Evolutionary conservation across 64 coral and sea anemone genomes (phyloP).

Genomic region (Porites australiensis): DNA sequence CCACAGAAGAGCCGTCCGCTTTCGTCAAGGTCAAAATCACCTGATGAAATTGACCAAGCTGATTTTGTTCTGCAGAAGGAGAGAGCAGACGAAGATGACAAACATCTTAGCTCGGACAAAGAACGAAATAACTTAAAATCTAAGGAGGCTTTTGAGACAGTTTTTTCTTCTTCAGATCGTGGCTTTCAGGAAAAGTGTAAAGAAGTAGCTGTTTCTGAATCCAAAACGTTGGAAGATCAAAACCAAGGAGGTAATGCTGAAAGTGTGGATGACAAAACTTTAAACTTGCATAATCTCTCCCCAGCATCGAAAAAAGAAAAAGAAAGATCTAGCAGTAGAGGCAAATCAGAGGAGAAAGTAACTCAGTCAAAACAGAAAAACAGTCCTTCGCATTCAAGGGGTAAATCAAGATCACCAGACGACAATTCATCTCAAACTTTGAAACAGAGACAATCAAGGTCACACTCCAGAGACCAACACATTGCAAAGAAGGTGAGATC

Average conservation of each 20-base stretch:
- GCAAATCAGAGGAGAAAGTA: not conserved
- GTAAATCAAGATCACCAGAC: conserved; percentile 28
- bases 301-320: not conserved
- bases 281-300: not conserved
- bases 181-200: not conserved
- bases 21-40: conserved; percentile 1
- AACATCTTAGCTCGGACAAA: not conserved
- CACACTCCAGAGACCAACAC: conserved; percentile 7
- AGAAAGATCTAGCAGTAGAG: not conserved
- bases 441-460: conserved; percentile 50
- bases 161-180: not conserved
- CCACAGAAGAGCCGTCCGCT: not conserved
- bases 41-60: conserved; percentile 3
- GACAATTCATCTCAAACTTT: conserved; percentile 1
- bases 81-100: not conserved
- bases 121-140: not conserved
- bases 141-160: not conserved
- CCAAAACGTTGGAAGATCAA: not conserved
- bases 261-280: not conserved
- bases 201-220: not conserved
- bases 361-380: conserved; percentile 11
- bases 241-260: not conserved
- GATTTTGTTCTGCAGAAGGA: conserved; percentile 28
- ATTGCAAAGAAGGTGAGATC: conserved; percentile 19
- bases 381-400: not conserved